phyloP scores from a whole-genome alignment of 2,797 vertebrate genomes.

The Phyllotis vaccarum region DNA sequence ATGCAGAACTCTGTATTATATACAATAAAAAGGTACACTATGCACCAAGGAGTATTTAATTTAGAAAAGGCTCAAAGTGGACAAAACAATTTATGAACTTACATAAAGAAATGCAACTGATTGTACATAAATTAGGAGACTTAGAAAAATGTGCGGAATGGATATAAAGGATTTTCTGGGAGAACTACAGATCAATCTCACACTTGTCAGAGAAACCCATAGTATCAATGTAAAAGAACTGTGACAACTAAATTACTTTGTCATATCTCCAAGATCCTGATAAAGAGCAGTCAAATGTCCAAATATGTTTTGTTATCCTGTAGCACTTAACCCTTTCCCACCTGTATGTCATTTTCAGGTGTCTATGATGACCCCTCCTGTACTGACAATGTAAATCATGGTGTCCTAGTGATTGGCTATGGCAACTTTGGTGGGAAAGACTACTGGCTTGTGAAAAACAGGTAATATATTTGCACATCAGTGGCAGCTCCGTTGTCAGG shows the following conservation, averaged over 20 bases:
- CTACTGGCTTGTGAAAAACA: constrained; percentile 98
- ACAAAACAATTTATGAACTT: constrained; percentile 17
- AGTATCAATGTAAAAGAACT: neutral
- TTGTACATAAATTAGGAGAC: neutral
- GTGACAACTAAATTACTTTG: neutral
- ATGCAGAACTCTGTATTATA: neutral
- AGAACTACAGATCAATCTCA: neutral
- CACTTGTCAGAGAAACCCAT: neutral
- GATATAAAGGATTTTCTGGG: constrained; percentile 37
- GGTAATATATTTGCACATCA: constrained; percentile 86
- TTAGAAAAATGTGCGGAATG: neutral
- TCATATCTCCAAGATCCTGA: neutral
- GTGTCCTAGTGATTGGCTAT: constrained; percentile 92
- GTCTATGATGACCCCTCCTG: constrained; percentile 92
- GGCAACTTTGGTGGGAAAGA: constrained; percentile 90
- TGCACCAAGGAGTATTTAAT: constrained; percentile 18
- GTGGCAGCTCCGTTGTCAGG: constrained; percentile 13
- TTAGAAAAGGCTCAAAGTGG: constrained; percentile 7
- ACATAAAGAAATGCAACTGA: constrained; percentile 32
- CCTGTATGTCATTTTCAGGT: constrained; percentile 86
- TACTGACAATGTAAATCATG: constrained; percentile 90
- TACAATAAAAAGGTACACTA: neutral
- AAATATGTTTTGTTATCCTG: neutral
- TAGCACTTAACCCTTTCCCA: neutral
- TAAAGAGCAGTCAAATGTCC: neutral